These are phyloP conservation scores for Crypturellus undulatus DNA, from an alignment of 2,113 vertebrate species.

Conservation along the genomic window DNA sequence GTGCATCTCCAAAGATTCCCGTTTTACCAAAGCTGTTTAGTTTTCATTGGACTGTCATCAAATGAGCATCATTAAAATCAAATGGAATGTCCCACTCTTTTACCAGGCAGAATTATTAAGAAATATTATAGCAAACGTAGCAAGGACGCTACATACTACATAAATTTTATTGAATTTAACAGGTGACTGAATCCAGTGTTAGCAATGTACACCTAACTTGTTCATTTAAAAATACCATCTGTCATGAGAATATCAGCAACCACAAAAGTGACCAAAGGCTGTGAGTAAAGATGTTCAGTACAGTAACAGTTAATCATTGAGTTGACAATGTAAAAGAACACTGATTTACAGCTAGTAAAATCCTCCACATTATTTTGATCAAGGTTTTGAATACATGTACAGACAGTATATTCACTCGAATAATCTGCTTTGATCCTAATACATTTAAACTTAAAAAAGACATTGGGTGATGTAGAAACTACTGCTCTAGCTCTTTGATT, in stretches of 20 bases:
- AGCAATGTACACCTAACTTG: neutral
- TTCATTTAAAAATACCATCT: neutral
- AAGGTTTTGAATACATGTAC: neutral
- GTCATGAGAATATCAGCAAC: constrained; percentile 6
- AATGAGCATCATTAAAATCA: neutral
- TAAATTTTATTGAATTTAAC: neutral
- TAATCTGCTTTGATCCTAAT: neutral
- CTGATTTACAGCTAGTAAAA: neutral
- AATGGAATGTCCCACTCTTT: neutral
- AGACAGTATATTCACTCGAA: neutral
- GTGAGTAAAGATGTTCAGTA: neutral
- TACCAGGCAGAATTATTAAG: neutral
- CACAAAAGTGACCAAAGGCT: neutral
- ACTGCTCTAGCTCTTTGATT: neutral
- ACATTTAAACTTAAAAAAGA: neutral
- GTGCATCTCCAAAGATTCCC: neutral
- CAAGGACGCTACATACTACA: neutral
- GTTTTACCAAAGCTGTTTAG: neutral
- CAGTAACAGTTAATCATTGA: neutral
- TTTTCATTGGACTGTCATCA: neutral
- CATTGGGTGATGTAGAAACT: neutral
- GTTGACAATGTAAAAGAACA: neutral
- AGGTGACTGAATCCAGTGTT: neutral
- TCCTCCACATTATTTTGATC: neutral
- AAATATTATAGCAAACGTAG: neutral